Evolutionary conservation across 1,140 invertebrate species (phyloP), one percentile per base, ranked within the genome.

Genomic region (Drosophila pectinifera): DNA sequence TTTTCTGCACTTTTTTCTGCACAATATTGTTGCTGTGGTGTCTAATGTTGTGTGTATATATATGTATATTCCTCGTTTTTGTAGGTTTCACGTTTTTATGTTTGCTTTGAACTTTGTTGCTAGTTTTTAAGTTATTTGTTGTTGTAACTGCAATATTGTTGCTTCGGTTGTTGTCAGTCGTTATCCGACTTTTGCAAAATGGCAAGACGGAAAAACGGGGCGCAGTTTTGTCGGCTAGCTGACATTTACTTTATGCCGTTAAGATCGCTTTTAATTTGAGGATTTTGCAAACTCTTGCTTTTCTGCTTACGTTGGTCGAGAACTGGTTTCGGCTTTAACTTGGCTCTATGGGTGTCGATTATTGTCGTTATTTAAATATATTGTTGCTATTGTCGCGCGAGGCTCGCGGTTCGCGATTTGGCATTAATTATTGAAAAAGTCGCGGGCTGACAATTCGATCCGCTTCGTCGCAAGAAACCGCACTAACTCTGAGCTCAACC

Each of bases 221-320:
- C 54, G 65, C 80, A 70, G 67, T 73, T 48, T 70, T 55, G 61
- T 61, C 51, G 45, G 58, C 49, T 48, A 55, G 31, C 73, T 89
- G 84, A 79, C 83, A 88, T 88, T 89, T 88, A 75, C 64, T 83
- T 82, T 34, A 73, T 51, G 58, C 55, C 61, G 58, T 78, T 85
- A 70, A 62, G 39, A 51, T 73, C 62, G 57, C 69, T 63, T 43
- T 68, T 18, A 57, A 62, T 54, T 49, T 65, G 49, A 48, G 36
- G 41, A 57, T 51, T 53, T 63, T 49, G 70, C 70, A 56, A 75
- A 67, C 67, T 28, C 20, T 62, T 39, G 53, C 53, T 63, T 63
- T 63, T 63, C 28, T 26, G 46, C 83, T 86, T 86, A 88, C 83
- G 77, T 74, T 88, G 74, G 51, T 78, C 55, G 28, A 63, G 61